Evolutionary conservation across 2,888 invertebrate species (phyloP).

Genomic region (Clitarchus hookeri): DNA sequence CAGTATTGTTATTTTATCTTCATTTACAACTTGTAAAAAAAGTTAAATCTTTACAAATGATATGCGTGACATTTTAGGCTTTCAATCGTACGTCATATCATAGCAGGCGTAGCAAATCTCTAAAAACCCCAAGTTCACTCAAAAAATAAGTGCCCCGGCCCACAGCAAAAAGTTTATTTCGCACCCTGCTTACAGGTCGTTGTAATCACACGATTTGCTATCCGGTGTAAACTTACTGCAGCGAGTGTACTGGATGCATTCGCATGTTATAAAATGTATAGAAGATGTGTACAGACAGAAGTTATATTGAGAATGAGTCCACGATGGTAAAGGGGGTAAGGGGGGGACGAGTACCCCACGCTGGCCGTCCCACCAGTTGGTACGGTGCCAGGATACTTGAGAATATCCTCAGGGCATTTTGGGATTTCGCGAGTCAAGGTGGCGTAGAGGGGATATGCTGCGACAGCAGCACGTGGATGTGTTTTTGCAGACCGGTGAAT

Average conservation of each 20-base stretch:
- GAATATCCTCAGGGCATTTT: not conserved
- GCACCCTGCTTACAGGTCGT: no score
- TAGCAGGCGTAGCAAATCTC: no score
- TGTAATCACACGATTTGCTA: not conserved
- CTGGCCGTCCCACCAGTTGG: not conserved
- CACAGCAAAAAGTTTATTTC: no score
- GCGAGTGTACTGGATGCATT: not conserved
- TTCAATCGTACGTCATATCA: no score
- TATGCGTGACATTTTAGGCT: no score
- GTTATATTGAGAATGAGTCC: constrained; percentile 7
- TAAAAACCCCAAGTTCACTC: no score
- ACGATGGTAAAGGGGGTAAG: not conserved
- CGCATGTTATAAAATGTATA: constrained; percentile 14
- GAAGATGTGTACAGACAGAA: constrained; percentile 1
- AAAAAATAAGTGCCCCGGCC: no score
- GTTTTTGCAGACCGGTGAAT: not conserved
- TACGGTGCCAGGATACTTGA: not conserved
- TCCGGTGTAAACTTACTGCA: not conserved
- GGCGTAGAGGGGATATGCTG: not conserved
- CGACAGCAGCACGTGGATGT: not conserved
- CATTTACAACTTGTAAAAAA: no score
- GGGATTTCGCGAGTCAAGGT: not conserved
- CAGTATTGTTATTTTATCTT: no score
- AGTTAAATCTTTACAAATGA: no score
- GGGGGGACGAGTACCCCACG: not conserved